Base-by-base conservation (phyloP, 1,140 invertebrate species). In the Periplaneta americana region DNA sequence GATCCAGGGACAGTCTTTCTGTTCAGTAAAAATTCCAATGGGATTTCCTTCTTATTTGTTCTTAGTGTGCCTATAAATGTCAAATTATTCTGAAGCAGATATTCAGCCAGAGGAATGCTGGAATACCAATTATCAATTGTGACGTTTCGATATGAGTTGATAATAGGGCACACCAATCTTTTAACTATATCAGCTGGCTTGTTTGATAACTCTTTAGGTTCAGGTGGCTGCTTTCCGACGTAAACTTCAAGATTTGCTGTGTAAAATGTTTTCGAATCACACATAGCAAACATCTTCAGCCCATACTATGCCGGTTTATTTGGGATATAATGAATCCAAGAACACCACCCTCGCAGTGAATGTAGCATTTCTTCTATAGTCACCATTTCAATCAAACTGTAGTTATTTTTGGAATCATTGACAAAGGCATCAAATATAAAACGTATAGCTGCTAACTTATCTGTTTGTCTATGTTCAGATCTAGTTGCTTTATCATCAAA, bases 241-340 rank as follows among this genome's bases (percentile, higher is more conserved):
- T 86, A 87, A 31, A 85, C 82, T 74, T 86, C 84, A 31, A 85
- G 83, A 83, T 85, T 86, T 34, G 80, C 78, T 81, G 84, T 85
- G 80, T 86, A 87, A 83, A 75, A 85, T 37, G 81, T 85, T 78
- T 83, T 80, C 2, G 85, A 83, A 83, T 86, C 85, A 33, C 83
- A 81, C 66, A 86, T 35, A 11, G 83, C 79, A 75, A 84, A 84
- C 13, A 87, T 84, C 85, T 89, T 89, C 80, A 90, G 84, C 9
- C 88, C 89, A 83, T 89, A 90, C 82, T 87, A 87, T 18, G 81
- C 84, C 87, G 90, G 89, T 88, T 90, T 90, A 22, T 82, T 83
- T 57, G 85, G 84, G n/a, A n/a, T n/a, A n/a, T n/a, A n/a, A n/a
- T n/a, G n/a, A n/a, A n/a, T n/a, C n/a, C n/a, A n/a, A n/a, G n/a